Base-by-base conservation (phyloP, 1,140 invertebrate genomes). In the Ips nitidus region DNA sequence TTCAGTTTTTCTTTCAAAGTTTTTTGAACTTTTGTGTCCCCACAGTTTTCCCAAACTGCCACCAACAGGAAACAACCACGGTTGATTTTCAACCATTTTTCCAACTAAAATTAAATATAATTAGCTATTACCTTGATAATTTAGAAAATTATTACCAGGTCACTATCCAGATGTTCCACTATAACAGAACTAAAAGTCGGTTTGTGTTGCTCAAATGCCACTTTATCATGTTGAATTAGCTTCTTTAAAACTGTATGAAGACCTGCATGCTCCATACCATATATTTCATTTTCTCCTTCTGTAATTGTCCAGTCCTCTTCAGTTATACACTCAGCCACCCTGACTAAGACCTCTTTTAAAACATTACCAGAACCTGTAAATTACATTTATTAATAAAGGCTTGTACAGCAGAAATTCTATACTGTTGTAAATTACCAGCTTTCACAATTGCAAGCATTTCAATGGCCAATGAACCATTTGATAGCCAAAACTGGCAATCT, bases 161-260 rank as follows among this genome's bases (percentile, higher is more conserved):
- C 86, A 81, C 88, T 62, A 47, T 78, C 75, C 41, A 88, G 69
- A 8, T 78, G 73, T 47, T 81, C 50, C 7, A 84, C 62, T 22
- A 89, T 71, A 8, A 79, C 65, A 45, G 77, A 69, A 3, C 84
- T 81, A 74, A 89, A 86, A 7, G 82, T 83, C 41, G 60, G 68
- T 65, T 78, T 72, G 7, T 70, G 68, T 40, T 76, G 79, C 57
- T 79, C 71, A 22, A 72, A 37, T 3, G 83, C 78, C 1, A 81
- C 75, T 60, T 84, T 84, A 73, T 94, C 91, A 61, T 88, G 80
- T 60, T 86, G 82, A 22, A 93, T 86, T 8, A 95, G 80, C 80
- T 93, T 93, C 74, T 95, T 95, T 2, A 95, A 77, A 43, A 88
- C 86, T 83, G 91, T 86, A 79, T 94, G 92, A 66, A 93, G 83